These are phyloP conservation scores for Eospalax fontanierii DNA, from an alignment of 2,797 vertebrate genomes.

Conservation along the genomic window DNA sequence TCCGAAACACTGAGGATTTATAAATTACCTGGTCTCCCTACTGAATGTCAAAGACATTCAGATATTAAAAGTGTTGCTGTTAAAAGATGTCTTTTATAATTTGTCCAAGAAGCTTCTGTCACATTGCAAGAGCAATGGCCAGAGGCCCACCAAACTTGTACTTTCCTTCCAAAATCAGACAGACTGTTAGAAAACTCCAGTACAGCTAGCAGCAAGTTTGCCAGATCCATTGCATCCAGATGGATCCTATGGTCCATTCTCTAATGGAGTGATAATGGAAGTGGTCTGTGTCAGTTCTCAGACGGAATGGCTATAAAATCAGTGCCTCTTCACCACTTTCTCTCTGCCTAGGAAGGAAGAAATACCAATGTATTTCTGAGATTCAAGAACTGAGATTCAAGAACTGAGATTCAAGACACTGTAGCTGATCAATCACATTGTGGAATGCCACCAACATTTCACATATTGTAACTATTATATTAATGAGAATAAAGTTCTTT, in stretches of 20 bases:
- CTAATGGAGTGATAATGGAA: background rate
- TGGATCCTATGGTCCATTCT: background rate
- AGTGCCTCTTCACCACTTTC: background rate
- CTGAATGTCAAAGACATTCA: background rate
- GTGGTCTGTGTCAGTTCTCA: background rate
- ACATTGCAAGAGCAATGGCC: background rate
- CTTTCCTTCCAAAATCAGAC: background rate
- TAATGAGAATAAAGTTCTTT: slow-evolving; percentile 5
- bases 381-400: background rate
- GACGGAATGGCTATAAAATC: background rate
- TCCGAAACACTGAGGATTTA: background rate
- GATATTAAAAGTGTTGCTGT: background rate
- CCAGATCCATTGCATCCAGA: background rate
- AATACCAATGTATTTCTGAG: background rate
- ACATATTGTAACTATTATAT: slow-evolving; percentile 9
- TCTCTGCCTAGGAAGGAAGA: background rate
- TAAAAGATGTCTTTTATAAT: background rate
- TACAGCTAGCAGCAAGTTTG: background rate
- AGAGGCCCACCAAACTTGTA: background rate
- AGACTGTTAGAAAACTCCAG: background rate
- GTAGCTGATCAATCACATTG: background rate
- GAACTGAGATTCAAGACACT: background rate
- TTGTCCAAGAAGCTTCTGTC: background rate
- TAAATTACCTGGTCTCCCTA: background rate
- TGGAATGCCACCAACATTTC: background rate